These are phyloP conservation scores for Lamellibrachia satsuma DNA, from an alignment of 2,888 invertebrate species.

Conservation along the genomic window DNA sequence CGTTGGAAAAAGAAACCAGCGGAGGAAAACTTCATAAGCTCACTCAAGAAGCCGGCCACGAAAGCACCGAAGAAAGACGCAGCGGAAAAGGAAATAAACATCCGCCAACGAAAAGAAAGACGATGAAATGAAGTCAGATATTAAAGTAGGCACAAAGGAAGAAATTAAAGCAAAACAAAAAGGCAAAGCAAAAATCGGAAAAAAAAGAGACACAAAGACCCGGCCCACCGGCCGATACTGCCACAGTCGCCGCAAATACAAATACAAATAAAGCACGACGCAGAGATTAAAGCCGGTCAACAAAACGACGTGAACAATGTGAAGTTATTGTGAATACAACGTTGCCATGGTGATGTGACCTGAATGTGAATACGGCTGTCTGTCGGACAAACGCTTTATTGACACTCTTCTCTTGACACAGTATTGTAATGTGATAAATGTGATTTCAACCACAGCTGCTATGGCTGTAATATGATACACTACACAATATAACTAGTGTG, in stretches of 20 bases:
- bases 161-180: background rate
- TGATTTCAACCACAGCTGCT: background rate
- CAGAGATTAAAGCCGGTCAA: background rate
- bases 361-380: background rate
- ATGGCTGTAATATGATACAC: background rate
- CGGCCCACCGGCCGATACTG: background rate
- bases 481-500: background rate
- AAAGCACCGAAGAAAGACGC: background rate
- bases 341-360: constrained; percentile 1
- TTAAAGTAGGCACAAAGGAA: background rate
- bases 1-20: background rate
- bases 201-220: background rate
- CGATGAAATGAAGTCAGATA: background rate
- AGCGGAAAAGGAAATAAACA: background rate
- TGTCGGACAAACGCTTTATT: background rate
- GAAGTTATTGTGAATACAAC: background rate
- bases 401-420: background rate
- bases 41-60: too few species aligned
- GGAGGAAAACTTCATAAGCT: background rate
- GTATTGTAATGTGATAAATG: background rate
- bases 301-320: background rate
- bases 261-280: background rate
- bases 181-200: background rate
- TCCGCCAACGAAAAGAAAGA: background rate
- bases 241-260: background rate